A percentile compares a stretch with the other conserved stretches of the same genome.
Evolutionary conservation across 2,888 invertebrate genomes (phyloP).

Genomic region (Prosopocoilus inquinatus): DNA sequence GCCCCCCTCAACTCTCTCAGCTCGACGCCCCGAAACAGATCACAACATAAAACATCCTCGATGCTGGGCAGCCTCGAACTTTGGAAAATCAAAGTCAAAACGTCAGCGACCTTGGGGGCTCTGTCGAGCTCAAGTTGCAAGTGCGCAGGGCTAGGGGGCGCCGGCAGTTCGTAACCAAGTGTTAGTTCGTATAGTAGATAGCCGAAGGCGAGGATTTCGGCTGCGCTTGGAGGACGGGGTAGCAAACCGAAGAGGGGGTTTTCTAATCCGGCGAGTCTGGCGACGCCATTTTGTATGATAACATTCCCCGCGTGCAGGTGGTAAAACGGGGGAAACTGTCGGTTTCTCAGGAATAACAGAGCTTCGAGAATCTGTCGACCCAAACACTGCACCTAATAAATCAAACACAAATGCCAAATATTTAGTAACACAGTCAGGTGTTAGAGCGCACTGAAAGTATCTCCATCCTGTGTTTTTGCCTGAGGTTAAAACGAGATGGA

Average conservation of each 20-base stretch:
- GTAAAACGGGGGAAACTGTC: slow-evolving; percentile 82
- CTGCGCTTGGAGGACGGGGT: slow-evolving; percentile 56
- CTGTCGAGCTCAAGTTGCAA: slow-evolving; percentile 66
- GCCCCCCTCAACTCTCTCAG: slow-evolving; percentile 84
- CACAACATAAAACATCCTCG: slow-evolving; percentile 78
- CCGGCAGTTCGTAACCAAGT: slow-evolving; percentile 76
- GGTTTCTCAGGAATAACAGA: slow-evolving; percentile 78
- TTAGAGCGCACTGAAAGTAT: too few species aligned
- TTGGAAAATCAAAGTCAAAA: slow-evolving; percentile 46
- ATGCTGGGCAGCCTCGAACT: slow-evolving; percentile 68
- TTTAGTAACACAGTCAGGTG: too few species aligned
- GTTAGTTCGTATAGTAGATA: slow-evolving; percentile 91
- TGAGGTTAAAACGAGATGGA: too few species aligned
- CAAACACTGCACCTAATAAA: slow-evolving; percentile 73
- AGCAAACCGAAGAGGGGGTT: slow-evolving; percentile 78
- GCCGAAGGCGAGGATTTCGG: slow-evolving; percentile 73
- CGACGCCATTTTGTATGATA: slow-evolving; percentile 88
- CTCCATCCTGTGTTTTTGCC: too few species aligned
- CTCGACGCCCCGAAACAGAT: slow-evolving; percentile 85
- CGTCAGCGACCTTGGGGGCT: slow-evolving; percentile 64
- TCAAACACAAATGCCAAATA: background rate
- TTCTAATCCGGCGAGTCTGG: slow-evolving; percentile 83
- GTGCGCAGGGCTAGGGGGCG: slow-evolving; percentile 73
- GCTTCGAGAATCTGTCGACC: slow-evolving; percentile 88
- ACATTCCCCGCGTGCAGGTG: slow-evolving; percentile 90